Evolutionary conservation across 1,140 invertebrate genomes (phyloP), one percentile per base, ranked within the genome.

Genomic region (Diabrotica virgifera): DNA sequence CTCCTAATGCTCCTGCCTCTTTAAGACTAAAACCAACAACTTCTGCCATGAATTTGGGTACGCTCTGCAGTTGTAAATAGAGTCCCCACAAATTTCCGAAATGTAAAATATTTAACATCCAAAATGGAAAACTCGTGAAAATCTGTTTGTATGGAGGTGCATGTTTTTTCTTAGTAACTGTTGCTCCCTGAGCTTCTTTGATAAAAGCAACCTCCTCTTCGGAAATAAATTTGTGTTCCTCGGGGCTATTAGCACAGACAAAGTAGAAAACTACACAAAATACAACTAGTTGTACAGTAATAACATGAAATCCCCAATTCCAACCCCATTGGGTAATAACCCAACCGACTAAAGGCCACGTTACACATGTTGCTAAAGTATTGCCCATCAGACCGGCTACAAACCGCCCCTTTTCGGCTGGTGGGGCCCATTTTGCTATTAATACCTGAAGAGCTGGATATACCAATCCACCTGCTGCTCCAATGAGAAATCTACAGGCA

Each of bases 41-140:
- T 76, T 90, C 86, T 50, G 90, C 87, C 70, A 96, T 87, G 77
- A 95, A 97, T 62, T 92, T 94, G 0, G 95, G 95, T 5, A 95
- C 88, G 57, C 90, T 89, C 0, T 91, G 95, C 65, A 96, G 85
- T 69, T 96, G 87, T 68, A 91, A 89, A 68, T 89, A 91, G 68
- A 96, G 80, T 5, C 89, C 89, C 89, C 89, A 92, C 72, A 90
- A 82, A 68, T 89, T 91, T 36, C 89, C 89, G 71, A 89, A 89
- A 68, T 91, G 89, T n/a, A 89, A 78, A 64, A 87, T 77, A 5
- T 85, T 67, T 64, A 91, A 78, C 0, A 85, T 85, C 77, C 88
- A 82, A 74, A 91, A 91, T 36, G 89, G 89, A 40, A 86, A 65
- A 0, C 89, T 91, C 4, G 84, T 82, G 1, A 82, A 68, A 14